Evolutionary conservation across 1,140 invertebrate genomes (phyloP).

Genomic region (Ostrea denselamellosa): DNA sequence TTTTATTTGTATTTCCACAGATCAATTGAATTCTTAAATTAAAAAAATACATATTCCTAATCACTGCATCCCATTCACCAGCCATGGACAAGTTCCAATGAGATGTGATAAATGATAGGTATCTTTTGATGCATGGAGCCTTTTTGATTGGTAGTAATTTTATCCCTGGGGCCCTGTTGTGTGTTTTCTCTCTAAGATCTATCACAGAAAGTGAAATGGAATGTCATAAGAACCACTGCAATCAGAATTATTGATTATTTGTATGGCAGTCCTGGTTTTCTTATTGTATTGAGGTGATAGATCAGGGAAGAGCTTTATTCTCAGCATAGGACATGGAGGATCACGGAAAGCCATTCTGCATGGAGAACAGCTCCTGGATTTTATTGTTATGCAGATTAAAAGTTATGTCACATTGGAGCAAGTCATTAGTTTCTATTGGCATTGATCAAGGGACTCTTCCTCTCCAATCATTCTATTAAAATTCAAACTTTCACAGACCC

Average conservation of each 20-base stretch:
- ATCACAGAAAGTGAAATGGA: conserved; percentile 31
- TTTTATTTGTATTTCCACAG: neutral
- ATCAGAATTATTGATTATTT: conserved; percentile 30
- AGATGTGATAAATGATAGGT: neutral
- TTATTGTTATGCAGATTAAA: conserved; percentile 19
- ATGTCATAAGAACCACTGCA: conserved; percentile 19
- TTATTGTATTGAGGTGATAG: conserved; percentile 38
- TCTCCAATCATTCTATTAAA: neutral
- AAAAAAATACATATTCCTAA: neutral
- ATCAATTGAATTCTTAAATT: neutral
- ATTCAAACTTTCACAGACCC: neutral
- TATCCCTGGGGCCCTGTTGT: conserved; percentile 22
- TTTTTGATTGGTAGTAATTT: neutral
- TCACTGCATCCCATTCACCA: neutral
- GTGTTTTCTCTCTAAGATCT: neutral
- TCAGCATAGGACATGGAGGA: neutral
- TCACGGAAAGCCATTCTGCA: neutral
- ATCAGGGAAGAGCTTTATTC: neutral
- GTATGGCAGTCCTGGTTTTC: neutral
- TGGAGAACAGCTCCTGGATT: neutral
- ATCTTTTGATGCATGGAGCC: neutral
- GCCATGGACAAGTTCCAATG: neutral
- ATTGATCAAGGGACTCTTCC: neutral
- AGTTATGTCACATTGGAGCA: neutral
- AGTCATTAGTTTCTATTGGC: neutral